A percentile compares a stretch with the other conserved stretches of the same genome.
Evolutionary conservation across 2,888 invertebrate species (phyloP).

Genomic region (Metalampra italica): DNA sequence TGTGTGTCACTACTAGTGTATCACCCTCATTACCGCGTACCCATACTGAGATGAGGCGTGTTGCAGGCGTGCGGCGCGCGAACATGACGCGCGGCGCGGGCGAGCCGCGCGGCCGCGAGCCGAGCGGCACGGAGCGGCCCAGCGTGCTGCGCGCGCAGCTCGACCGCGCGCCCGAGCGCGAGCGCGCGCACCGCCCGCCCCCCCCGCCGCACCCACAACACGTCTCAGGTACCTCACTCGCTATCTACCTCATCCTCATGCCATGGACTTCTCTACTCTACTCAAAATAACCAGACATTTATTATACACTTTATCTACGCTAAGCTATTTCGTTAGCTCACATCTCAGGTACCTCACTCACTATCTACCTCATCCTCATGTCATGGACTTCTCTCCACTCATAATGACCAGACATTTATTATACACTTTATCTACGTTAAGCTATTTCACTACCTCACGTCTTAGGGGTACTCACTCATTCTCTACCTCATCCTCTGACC

Average conservation of each 20-base stretch:
- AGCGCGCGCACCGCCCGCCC: conserved; percentile 58
- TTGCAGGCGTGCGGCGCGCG: conserved; percentile 42
- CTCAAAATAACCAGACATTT: too few relatives aligned
- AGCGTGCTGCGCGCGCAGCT: conserved; percentile 73
- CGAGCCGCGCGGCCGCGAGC: conserved; percentile 21
- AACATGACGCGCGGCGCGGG: conserved; percentile 38
- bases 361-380: not conserved
- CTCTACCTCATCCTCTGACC: not conserved
- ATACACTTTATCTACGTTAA: too few relatives aligned
- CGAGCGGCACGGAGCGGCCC: conserved; percentile 60
- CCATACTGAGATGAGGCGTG: conserved; percentile 28
- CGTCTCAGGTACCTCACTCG: conserved; percentile 10
- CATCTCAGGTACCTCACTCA: conserved; percentile 10
- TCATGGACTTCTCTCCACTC: too few relatives aligned
- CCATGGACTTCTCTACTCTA: not conserved
- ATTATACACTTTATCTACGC: too few relatives aligned
- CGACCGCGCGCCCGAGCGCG: conserved; percentile 58
- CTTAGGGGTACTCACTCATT: conserved; percentile 6
- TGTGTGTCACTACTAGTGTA: too few relatives aligned
- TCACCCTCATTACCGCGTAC: not conserved
- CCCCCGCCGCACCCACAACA: conserved; percentile 41
- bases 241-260: not conserved
- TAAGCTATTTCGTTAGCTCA: too few relatives aligned
- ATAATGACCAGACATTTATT: too few relatives aligned
- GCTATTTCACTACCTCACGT: too few relatives aligned